A percentile compares a stretch with the other conserved stretches of the same genome.
These are phyloP conservation scores for Atrina japonica DNA, from an alignment of 2,888 invertebrate genomes.

Conservation along the genomic window DNA sequence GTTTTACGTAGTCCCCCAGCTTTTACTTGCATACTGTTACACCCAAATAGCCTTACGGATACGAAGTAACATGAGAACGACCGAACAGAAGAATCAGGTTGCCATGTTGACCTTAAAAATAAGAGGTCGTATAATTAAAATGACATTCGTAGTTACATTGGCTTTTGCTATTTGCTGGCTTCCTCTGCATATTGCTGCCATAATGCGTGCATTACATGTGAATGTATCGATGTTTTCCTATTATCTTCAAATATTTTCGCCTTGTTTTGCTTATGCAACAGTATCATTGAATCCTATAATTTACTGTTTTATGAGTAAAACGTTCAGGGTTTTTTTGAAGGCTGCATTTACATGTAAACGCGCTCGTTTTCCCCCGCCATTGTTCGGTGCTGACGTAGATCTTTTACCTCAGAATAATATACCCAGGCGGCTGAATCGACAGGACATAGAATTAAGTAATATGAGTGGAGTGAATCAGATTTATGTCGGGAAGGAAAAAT, in stretches of 20 bases:
- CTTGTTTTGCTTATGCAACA: constrained; percentile 48
- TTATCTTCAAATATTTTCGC: constrained; percentile 49
- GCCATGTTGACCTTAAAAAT: constrained; percentile 40
- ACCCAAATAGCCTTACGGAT: constrained; percentile 48
- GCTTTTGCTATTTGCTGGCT: constrained; percentile 55
- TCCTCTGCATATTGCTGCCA: constrained; percentile 49
- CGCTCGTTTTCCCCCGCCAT: constrained; percentile 14
- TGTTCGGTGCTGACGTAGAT: constrained; percentile 35
- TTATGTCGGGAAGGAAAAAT: neutral
- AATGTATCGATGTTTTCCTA: constrained; percentile 34
- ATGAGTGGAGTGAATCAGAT: neutral
- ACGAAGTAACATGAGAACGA: constrained; percentile 30
- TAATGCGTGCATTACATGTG: constrained; percentile 39
- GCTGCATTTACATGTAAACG: constrained; percentile 43
- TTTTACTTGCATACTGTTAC: constrained; percentile 50
- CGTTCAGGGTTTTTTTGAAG: constrained; percentile 47
- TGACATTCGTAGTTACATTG: constrained; percentile 46
- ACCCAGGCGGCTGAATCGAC: neutral
- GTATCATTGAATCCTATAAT: constrained; percentile 53
- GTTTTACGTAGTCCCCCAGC: constrained; percentile 48
- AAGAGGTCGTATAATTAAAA: constrained; percentile 44
- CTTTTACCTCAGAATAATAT: constrained; percentile 10
- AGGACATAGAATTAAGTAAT: neutral
- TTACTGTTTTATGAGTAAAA: constrained; percentile 55
- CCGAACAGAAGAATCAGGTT: constrained; percentile 26